A percentile compares a stretch with the other conserved stretches of the same genome.
Conservation (phyloP, 1,140 invertebrate genomes). For the Aphidius ervi region DNA sequence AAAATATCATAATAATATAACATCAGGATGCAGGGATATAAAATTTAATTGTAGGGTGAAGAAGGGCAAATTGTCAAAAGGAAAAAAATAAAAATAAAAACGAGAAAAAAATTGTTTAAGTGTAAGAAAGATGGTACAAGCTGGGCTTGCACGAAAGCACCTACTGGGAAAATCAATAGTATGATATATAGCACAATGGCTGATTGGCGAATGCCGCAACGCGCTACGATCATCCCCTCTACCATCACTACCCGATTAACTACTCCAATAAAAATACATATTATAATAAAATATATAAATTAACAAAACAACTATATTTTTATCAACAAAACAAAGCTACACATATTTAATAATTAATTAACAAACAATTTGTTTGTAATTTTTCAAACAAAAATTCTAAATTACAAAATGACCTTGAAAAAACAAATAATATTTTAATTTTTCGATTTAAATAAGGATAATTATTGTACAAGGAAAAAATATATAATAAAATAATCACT, state of each 20-base stretch:
- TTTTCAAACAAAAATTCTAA: too few relatives aligned
- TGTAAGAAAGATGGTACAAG: constrained; percentile 25
- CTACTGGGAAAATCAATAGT: constrained; percentile 41
- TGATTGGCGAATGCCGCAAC: constrained; percentile 33
- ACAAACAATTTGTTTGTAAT: too few relatives aligned
- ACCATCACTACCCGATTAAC: not conserved
- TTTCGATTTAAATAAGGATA: too few relatives aligned
- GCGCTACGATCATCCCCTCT: constrained; percentile 18
- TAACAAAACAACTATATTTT: too few relatives aligned
- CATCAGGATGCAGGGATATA: not conserved
- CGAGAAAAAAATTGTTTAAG: not conserved
- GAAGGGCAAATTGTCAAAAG: constrained; percentile 5
- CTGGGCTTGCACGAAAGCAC: constrained; percentile 26
- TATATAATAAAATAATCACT: too few relatives aligned
- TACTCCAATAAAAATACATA: not conserved
- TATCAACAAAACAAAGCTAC: too few relatives aligned
- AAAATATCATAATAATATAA: not conserved
- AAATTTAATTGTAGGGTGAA: constrained; percentile 9
- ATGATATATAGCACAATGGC: constrained; percentile 33
- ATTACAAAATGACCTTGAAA: too few relatives aligned
- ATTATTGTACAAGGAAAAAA: too few relatives aligned
- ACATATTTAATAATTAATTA: too few relatives aligned
- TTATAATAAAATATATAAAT: not conserved
- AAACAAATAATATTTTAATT: too few relatives aligned
- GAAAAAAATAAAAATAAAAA: not conserved